Base-by-base conservation (phyloP, 2,888 invertebrate species). In the Chydorus sphaericus region DNA sequence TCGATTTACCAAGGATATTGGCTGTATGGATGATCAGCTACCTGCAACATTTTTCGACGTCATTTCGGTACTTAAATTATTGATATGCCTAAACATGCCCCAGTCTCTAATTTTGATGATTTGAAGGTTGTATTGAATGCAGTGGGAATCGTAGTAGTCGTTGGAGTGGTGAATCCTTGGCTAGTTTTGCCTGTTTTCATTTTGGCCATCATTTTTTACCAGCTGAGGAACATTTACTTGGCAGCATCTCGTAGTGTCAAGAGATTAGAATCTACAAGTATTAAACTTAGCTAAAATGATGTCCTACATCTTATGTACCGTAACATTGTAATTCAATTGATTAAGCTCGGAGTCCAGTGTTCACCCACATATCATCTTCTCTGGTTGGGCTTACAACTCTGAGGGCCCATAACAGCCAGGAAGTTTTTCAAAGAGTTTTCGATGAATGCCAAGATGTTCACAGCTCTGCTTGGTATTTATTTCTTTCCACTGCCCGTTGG, bases 391-490 rank as follows among this genome's bases (percentile, higher is more conserved):
- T 88, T 44, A 70, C 84, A 33, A 76, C 84, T 5, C 76, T 90
- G 23, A 78, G 75, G 53, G 72, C 74, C 3, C 73, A 70, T 59
- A 62, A 64, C 7, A 68, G 67, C 16, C 67, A 73, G 60, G 61
- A 64, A 1, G 63, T 65, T 38, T 72, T 74, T 60, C 60, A 66
- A 26, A 60, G 63, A 28, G 68, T 69, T 60, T 75, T 72, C 65
- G 67, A 66, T 52, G 59, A 61, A 16, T 62, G 65, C 58, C 60
- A 59, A 30, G 58, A 57, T 11, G 36, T 57, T 5, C 92, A 96
- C 66, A 88, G 91, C 55, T 85, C 93, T 1, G 85, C 94, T 6
- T 96, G 89, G 85, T 94, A 82, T 67, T 74, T 90, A 64, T 92
- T 91, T 69, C 80, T 97, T 55, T 80, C 87, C 0, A 84, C 88